Base-by-base conservation (phyloP, 2,888 invertebrate species). In the Chalcis sispes region DNA sequence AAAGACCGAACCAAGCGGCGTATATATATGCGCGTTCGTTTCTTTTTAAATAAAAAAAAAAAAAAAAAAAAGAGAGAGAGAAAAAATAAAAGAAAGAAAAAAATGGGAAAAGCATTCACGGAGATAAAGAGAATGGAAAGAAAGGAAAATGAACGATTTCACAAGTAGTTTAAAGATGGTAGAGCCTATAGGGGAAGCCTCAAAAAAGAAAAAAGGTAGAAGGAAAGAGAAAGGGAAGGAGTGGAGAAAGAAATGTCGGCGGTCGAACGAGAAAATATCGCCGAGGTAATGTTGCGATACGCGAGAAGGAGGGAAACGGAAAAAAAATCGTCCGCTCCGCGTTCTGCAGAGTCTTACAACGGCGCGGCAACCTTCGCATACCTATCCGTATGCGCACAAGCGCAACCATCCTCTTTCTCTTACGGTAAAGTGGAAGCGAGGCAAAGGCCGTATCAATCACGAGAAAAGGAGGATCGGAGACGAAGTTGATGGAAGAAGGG, bases 381-480 rank as follows among this genome's bases (percentile, higher is more conserved):
- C n/a, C n/a, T n/a, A n/a, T n/a, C n/a, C n/a, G n/a, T n/a, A n/a
- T n/a, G n/a, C n/a, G n/a, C n/a, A n/a, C n/a, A n/a, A n/a, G n/a
- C n/a, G n/a, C n/a, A n/a, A n/a, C n/a, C n/a, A n/a, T n/a, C n/a
- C n/a, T n/a, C n/a, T n/a, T n/a, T n/a, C n/a, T n/a, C n/a, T n/a
- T n/a, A n/a, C n/a, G n/a, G n/a, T 36, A 36, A 36, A 36, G 36
- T 36, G 10, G 36, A n/a, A 52, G n/a, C 7, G n/a, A n/a, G 36
- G 58, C 8, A 54, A 23, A 23, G 64, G 40, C 32, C 52, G 52
- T 74, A 77, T 77, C 77, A 77, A 77, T 74, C 77, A 77, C 72
- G 56, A 52, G 67, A 5, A 25, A 48, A 25, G 58, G 29, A 52
- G 59, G 59, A 50, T 48, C 56, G 13, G n/a, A n/a, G n/a, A n/a